Conservation (phyloP, 2,113 vertebrate genomes). For the Noctilio leporinus region DNA sequence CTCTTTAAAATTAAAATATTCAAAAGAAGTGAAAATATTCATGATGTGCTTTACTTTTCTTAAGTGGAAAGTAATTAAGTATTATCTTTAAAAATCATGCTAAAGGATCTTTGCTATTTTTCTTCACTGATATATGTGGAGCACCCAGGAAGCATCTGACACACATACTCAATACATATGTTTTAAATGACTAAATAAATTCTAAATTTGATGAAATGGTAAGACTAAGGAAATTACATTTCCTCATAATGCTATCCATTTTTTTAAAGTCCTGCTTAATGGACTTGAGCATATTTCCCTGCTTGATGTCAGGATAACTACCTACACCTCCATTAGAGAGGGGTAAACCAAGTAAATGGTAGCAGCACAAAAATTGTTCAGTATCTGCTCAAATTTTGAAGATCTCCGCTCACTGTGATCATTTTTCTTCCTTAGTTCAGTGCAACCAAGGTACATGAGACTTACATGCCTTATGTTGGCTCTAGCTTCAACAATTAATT, state of each 20-base stretch:
- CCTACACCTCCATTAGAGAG: background rate
- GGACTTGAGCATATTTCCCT: background rate
- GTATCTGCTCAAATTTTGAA: background rate
- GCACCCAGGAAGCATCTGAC: background rate
- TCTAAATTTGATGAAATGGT: background rate
- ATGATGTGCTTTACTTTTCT: background rate
- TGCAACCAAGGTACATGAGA: accelerated
- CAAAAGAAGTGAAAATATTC: background rate
- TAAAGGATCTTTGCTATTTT: background rate
- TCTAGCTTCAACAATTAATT: background rate
- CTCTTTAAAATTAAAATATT: background rate
- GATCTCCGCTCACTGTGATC: background rate
- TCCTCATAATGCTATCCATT: background rate
- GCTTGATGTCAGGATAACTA: background rate
- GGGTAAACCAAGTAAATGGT: background rate
- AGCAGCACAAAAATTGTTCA: background rate
- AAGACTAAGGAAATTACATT: background rate
- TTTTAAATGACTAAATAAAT: background rate
- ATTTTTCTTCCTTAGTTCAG: background rate
- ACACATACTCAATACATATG: background rate
- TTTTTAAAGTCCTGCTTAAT: no score
- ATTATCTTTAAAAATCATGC: background rate
- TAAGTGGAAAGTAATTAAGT: background rate
- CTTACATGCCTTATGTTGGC: background rate
- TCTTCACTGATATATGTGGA: background rate